Base-by-base conservation (phyloP, 2,113 vertebrate genomes). In the Antidorcas marsupialis region DNA sequence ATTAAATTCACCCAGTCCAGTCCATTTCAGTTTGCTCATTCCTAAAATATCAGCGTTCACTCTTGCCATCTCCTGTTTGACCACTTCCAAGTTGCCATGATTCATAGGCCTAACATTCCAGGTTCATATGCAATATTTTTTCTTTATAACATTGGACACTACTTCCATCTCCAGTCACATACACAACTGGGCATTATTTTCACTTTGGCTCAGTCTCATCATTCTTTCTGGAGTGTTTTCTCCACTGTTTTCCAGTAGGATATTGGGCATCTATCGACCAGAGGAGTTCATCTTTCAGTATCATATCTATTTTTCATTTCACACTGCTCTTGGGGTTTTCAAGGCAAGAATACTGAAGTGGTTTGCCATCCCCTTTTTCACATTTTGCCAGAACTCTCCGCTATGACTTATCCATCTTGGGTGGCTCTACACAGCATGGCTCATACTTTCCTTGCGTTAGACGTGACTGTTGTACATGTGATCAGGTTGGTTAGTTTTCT, bases 1-100 rank as follows among this genome's bases (percentile, higher is more conserved):
- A n/a, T 64, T 64, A 64, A 64, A 64, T 64, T 64, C 0, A 0
- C 33, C 62, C 30, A n/a, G 7, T n/a, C 16, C 2, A n/a, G 33
- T 64, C 16, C 33, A 64, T 19, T 64, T n/a, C n/a, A n/a, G 4
- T n/a, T 64, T 1, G 33, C 7, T 64, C 33, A 64, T n/a, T 64
- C 62, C 16, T 64, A 19, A n/a, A 64, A 64, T n/a, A 33, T 17
- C 33, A 64, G 4, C 9, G 62, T 64, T 64, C 15, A n/a, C 62
- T 64, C 33, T 64, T 64, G 33, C 62, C 16, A n/a, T 64, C 33
- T 64, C 30, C 33, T 64, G 1, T 64, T 64, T 64, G 16, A 64
- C 33, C 62, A n/a, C 30, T 64, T 64, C 62, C 33, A 64, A 9
- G 19, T 64, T 64, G 7, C 33, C 62, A n/a, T 64, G 33, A 64